Percentiles rank a stretch among this genome's conserved stretches.
Evolutionary conservation across 1,140 invertebrate genomes (phyloP).

Genomic region (Teleogryllus occipitalis): DNA sequence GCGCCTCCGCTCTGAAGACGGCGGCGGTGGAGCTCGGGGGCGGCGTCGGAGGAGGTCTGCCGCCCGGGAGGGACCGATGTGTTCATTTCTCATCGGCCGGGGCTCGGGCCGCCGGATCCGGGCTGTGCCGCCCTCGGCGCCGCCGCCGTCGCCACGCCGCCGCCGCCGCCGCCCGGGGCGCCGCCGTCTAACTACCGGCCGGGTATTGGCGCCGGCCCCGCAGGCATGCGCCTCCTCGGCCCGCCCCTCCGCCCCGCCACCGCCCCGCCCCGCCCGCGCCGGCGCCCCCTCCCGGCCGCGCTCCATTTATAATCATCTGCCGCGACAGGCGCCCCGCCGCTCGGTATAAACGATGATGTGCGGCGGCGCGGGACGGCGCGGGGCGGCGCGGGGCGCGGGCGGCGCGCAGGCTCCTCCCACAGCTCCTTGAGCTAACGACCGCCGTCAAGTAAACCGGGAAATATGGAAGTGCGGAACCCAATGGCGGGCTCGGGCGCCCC

Average conservation of each 20-base stretch:
- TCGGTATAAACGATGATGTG: not conserved
- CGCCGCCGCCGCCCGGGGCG: too few relatives aligned
- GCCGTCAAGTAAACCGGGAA: constrained; percentile 3
- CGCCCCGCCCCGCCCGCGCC: too few relatives aligned
- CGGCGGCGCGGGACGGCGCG: too few relatives aligned
- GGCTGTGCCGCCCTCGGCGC: too few relatives aligned
- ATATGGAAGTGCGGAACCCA: not conserved
- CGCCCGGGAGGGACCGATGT: not conserved
- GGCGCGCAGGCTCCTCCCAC: not conserved
- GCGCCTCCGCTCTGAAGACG: not conserved
- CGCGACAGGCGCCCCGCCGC: not conserved
- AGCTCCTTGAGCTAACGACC: not conserved
- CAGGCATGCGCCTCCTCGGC: too few relatives aligned
- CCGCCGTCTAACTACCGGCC: not conserved
- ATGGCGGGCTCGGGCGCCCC: not conserved
- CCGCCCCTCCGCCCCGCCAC: not conserved
- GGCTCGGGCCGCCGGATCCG: not conserved
- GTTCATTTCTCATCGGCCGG: constrained; percentile 3
- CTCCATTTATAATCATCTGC: not conserved
- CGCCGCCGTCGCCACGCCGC: too few relatives aligned
- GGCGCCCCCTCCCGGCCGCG: too few relatives aligned
- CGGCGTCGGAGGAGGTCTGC: not conserved
- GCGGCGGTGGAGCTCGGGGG: too few relatives aligned
- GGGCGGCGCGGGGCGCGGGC: too few relatives aligned
- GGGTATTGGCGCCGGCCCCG: not conserved